Evolutionary conservation across 2,888 invertebrate genomes (phyloP).

Genomic region (Aphidius colemani): DNA sequence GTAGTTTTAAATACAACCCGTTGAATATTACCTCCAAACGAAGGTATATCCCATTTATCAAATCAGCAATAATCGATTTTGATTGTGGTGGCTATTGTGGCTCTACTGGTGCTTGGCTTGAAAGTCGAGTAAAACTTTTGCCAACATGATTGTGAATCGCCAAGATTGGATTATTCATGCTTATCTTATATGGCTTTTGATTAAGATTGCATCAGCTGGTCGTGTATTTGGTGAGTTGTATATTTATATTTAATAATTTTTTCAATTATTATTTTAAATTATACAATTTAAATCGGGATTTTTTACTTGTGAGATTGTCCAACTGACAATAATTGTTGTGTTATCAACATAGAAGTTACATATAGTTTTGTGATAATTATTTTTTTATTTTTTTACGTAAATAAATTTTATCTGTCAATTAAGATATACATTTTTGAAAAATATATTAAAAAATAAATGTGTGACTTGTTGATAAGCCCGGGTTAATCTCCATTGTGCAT

Average conservation of each 20-base stretch:
- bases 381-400: too few relatives aligned
- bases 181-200: constrained; percentile 51
- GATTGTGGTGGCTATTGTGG: constrained; percentile 21
- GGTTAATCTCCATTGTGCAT: too few relatives aligned
- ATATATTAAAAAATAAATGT: too few relatives aligned
- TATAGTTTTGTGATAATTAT: too few relatives aligned
- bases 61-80: constrained; percentile 11
- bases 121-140: constrained; percentile 37
- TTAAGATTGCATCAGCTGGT: constrained; percentile 45
- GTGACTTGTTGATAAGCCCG: too few relatives aligned
- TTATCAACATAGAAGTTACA: too few relatives aligned
- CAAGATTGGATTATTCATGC: constrained; percentile 49
- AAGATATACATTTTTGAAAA: too few relatives aligned
- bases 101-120: constrained; percentile 21
- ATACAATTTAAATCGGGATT: constrained; percentile 8
- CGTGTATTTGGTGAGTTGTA: constrained; percentile 50
- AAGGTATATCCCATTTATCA: constrained; percentile 14
- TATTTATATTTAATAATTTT: background rate
- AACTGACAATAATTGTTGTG: too few relatives aligned
- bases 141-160: constrained; percentile 52
- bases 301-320: background rate
- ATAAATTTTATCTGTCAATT: too few relatives aligned
- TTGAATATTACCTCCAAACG: constrained; percentile 9
- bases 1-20: constrained; percentile 26
- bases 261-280: background rate